phyloP scores from a whole-genome alignment of 2,113 vertebrate species.

The Prochilodus magdalenae region DNA sequence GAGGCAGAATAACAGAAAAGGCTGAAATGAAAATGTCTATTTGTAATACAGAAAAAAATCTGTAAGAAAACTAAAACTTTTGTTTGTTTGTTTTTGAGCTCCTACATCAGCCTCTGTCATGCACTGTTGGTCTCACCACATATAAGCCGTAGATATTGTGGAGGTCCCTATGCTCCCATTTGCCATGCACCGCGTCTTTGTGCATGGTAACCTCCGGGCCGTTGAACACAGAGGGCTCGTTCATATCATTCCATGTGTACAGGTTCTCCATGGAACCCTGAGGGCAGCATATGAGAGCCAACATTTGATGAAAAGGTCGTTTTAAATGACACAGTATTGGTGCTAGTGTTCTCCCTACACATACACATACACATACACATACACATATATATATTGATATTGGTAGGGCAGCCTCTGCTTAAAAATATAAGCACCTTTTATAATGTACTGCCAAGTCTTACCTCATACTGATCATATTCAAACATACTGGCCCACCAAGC shows the following conservation, averaged over 20 bases:
- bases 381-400: too few species aligned
- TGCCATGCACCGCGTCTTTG: conserved; percentile 87
- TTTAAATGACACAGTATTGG: not conserved
- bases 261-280: conserved; percentile 88
- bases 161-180: conserved; percentile 88
- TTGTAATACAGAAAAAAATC: too few species aligned
- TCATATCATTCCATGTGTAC: conserved; percentile 93
- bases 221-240: conserved; percentile 91
- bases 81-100: not conserved
- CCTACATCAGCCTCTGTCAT: not conserved
- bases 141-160: conserved; percentile 92
- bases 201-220: conserved; percentile 94
- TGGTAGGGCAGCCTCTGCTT: too few species aligned
- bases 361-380: too few species aligned
- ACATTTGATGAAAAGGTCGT: not conserved
- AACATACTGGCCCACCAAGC: conserved; percentile 93
- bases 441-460: conserved; percentile 51
- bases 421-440: not conserved
- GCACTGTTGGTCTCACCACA: conserved; percentile 78
- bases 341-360: not conserved
- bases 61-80: too few species aligned
- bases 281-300: not conserved
- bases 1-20: not conserved
- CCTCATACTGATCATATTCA: conserved; percentile 89
- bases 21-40: not conserved